phyloP scores from a whole-genome alignment of 1,140 invertebrate species.

The Druon quercuslanigerum region DNA sequence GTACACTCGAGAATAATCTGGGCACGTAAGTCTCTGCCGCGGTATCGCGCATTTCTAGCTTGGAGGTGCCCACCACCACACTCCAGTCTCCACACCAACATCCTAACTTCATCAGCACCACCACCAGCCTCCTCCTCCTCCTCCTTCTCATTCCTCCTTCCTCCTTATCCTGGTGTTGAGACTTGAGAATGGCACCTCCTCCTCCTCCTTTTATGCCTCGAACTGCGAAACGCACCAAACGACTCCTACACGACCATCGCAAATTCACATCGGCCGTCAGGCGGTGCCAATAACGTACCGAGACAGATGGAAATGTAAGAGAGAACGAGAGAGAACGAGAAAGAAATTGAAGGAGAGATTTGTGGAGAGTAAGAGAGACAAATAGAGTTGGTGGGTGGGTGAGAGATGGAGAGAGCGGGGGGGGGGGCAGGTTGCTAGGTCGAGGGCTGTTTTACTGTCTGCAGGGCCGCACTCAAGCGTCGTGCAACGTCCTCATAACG shows the following conservation, averaged over 20 bases:
- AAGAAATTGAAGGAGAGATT: constrained; percentile 40
- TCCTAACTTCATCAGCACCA: too few species aligned
- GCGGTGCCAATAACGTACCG: constrained; percentile 45
- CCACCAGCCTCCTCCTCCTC: too few species aligned
- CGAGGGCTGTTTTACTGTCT: constrained; percentile 50
- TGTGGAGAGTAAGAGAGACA: not conserved
- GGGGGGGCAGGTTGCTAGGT: constrained; percentile 38
- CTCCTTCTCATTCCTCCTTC: too few species aligned
- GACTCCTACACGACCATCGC: constrained; percentile 33
- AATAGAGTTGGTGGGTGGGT: not conserved
- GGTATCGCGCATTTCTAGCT: too few species aligned
- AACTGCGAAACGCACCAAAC: constrained; percentile 38
- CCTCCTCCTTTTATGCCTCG: constrained; percentile 19
- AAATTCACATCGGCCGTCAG: constrained; percentile 41
- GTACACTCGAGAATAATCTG: too few species aligned
- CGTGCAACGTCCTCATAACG: constrained; percentile 50
- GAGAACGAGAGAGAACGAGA: constrained; percentile 27
- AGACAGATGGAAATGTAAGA: constrained; percentile 15
- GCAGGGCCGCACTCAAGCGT: constrained; percentile 44
- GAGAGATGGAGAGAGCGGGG: constrained; percentile 25
- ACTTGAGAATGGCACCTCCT: not conserved
- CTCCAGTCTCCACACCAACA: too few species aligned
- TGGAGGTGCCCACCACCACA: too few species aligned
- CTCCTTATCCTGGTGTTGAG: too few species aligned
- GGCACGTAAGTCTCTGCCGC: too few species aligned